phyloP scores from a whole-genome alignment of 2,888 invertebrate genomes.

The Thymelicus acteon region DNA sequence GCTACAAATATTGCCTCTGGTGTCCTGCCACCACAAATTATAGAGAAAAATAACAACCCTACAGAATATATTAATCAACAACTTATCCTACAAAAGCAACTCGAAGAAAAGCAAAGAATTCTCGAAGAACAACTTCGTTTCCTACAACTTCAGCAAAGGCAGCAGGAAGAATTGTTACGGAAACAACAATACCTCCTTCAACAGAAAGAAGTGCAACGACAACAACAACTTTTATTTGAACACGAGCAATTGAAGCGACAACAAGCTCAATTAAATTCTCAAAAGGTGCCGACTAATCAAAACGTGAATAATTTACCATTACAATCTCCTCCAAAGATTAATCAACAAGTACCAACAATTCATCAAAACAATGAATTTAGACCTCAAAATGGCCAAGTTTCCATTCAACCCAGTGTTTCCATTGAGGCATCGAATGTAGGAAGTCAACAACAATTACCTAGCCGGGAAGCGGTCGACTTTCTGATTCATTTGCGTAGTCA shows the following conservation, averaged over 20 bases:
- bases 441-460: conserved; percentile 84
- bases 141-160: conserved; percentile 87
- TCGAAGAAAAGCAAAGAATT: conserved; percentile 88
- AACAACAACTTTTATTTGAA: conserved; percentile 59
- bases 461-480: conserved; percentile 84
- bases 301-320: conserved; percentile 64
- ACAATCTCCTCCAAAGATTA: conserved; percentile 57
- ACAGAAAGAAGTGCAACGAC: conserved; percentile 74
- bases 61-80: conserved; percentile 69
- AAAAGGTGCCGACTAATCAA: conserved; percentile 63
- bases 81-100: conserved; percentile 70
- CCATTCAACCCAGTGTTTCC: conserved; percentile 80
- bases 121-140: conserved; percentile 89
- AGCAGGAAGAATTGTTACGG: conserved; percentile 88
- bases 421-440: conserved; percentile 64
- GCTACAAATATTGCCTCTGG: conserved; percentile 50
- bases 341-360: conserved; percentile 58
- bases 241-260: conserved; percentile 62
- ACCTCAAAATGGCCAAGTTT: conserved; percentile 66
- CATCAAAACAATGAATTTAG: conserved; percentile 58
- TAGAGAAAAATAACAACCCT: conserved; percentile 52
- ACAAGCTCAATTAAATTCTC: conserved; percentile 61
- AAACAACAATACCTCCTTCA: conserved; percentile 86
- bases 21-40: conserved; percentile 49
- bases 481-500: conserved; percentile 75